Base-by-base conservation (phyloP, 2,797 vertebrate species). In the Sebastes taczanowskii region DNA sequence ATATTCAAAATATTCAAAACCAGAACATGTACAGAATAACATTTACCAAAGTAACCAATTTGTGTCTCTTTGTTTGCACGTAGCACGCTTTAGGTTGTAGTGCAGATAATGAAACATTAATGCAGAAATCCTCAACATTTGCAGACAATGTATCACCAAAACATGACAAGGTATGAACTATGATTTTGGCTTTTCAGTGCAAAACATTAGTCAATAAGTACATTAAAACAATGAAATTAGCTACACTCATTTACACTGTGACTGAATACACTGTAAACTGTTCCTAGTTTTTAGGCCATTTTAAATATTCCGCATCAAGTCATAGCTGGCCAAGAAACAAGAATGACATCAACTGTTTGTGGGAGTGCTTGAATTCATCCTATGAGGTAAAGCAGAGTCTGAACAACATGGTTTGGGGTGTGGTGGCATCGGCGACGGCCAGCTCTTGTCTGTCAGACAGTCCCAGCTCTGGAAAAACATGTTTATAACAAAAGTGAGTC, bases 361-460 rank as follows among this genome's bases (percentile, higher is more conserved):
- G 16, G 70, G 72, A 86, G 82, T 86, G 82, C 29, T 70, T 79
- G 49, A 71, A 64, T 66, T 77, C 18, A 58, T 89, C 82, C 94
- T 96, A 98, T 93, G 96, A 96, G 80, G 96, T 97, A 91, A 98
- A 97, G 87, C 95, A 95, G 86, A 99, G 97, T 90, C 96, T 98
- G 93, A 99, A 98, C 74, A 98, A 90, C 90, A 98, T 94, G n/a
- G 97, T 99, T 92, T 99, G 97, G 69, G 98, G 97, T 68, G 97
- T 97, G 77, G 97, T 99, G 90, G 97, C 85, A 91, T 98, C 97
- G 75, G 97, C 97, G 71, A 99, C 97, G 20, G 97, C 97, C 84
- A 98, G 94, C 83, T 99, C 97, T 82, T 98, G 97, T 82, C 97
- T 95, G 42, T 99, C 95, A 59, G 94, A 92, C 13, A 99, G 96